A percentile compares a stretch with the other conserved stretches of the same genome.
These are phyloP conservation scores for Panthera tigris DNA, from an alignment of 2,113 vertebrate genomes.

Conservation along the genomic window DNA sequence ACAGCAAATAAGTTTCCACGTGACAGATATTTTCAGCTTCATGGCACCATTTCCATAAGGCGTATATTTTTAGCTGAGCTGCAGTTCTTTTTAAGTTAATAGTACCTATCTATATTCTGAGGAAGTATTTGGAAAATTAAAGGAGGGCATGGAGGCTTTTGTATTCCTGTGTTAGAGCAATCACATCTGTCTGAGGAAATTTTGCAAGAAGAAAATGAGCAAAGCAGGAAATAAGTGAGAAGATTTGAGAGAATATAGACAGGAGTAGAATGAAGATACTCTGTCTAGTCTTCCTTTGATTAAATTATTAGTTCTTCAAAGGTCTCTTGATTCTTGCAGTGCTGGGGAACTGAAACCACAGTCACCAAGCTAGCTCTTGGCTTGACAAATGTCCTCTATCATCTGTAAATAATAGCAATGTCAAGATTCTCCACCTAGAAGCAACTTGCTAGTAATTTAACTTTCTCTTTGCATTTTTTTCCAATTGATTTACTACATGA, in stretches of 20 bases:
- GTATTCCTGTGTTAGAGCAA: neutral
- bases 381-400: neutral
- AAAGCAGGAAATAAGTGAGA: neutral
- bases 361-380: neutral
- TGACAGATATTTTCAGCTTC: neutral
- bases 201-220: neutral
- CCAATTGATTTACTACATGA: neutral
- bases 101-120: neutral
- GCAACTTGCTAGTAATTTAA: neutral
- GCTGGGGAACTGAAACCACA: neutral
- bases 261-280: neutral
- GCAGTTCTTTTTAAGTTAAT: constrained; percentile 26
- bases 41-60: neutral
- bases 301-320: neutral
- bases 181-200: neutral
- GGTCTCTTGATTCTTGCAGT: neutral
- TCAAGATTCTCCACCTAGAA: neutral
- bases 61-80: constrained; percentile 38
- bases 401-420: too few species aligned
- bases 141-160: neutral
- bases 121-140: constrained; percentile 1
- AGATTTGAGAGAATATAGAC: neutral
- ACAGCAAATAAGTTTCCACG: neutral
- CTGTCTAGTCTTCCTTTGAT: neutral
- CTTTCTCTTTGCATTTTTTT: neutral